Percentiles rank a stretch among this genome's conserved stretches.
Conservation (phyloP, 2,797 vertebrate genomes). For the Diglossa cyanea region DNA sequence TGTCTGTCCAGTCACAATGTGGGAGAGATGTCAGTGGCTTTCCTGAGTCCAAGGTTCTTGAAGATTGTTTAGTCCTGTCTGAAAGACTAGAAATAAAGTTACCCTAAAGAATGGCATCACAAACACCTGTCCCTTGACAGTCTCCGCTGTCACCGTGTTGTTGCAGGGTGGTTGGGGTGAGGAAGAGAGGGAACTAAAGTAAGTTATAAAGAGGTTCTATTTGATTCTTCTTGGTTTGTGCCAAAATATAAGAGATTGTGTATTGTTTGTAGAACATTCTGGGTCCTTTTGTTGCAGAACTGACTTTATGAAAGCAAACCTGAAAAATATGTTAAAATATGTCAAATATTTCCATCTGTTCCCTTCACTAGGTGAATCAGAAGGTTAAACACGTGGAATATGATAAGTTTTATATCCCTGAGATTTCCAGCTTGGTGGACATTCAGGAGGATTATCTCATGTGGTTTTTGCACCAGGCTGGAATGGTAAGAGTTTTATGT, state of each 20-base stretch:
- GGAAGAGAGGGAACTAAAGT: background rate
- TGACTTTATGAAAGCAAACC: background rate
- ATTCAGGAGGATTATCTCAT: slow-evolving; percentile 99
- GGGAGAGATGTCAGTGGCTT: background rate
- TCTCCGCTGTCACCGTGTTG: background rate
- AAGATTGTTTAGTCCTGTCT: background rate
- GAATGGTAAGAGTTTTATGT: slow-evolving; percentile 83
- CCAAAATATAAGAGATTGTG: background rate
- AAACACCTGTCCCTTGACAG: background rate
- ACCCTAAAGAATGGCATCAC: background rate
- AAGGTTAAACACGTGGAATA: slow-evolving; percentile 92
- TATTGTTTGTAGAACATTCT: background rate
- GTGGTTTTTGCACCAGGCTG: slow-evolving; percentile 95
- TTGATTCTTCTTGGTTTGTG: background rate
- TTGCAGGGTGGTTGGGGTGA: background rate
- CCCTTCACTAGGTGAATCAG: slow-evolving; percentile 86
- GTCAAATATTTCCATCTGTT: background rate
- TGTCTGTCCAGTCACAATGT: background rate
- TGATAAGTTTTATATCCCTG: slow-evolving; percentile 92
- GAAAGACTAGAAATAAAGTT: background rate
- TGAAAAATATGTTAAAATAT: background rate
- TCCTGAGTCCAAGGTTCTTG: background rate
- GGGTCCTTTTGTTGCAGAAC: background rate
- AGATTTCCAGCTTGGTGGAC: slow-evolving; percentile 92
- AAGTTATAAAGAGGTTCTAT: background rate